phyloP scores from a whole-genome alignment of 53 echinoderm and acorn worm genomes.

The Holothuria leucospilota region DNA sequence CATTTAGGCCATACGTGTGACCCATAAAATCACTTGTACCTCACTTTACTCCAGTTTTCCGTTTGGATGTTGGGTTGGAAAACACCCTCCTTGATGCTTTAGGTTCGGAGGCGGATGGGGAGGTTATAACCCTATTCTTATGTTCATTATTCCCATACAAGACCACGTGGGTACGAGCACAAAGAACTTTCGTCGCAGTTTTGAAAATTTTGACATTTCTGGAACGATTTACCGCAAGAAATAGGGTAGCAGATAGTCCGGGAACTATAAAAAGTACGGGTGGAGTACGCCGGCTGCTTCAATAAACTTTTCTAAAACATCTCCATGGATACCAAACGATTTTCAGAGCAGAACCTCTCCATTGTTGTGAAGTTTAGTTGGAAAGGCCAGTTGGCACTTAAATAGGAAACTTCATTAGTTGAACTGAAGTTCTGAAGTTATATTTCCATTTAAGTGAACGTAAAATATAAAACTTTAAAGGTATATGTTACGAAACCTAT shows the following conservation, averaged over 20 bases:
- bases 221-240: constrained; percentile 35
- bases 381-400: too few species aligned
- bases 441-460: too few species aligned
- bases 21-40: constrained; percentile 11
- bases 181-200: background rate
- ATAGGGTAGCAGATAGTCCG: background rate
- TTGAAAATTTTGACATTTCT: constrained; percentile 21
- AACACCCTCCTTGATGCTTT: background rate
- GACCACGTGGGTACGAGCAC: background rate
- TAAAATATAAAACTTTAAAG: too few species aligned
- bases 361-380: too few species aligned
- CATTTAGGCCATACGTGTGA: constrained; percentile 17
- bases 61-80: background rate
- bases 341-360: too few species aligned
- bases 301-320: too few species aligned
- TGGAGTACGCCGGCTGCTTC: too few species aligned
- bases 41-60: background rate
- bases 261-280: too few species aligned
- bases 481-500: too few species aligned
- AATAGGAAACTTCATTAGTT: too few species aligned
- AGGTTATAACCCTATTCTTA: constrained; percentile 5
- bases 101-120: constrained; percentile 20
- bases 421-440: too few species aligned
- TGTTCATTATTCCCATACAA: background rate
- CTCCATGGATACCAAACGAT: too few species aligned